Conservation (phyloP, 1,140 invertebrate genomes). For the Calephelis virginiensis region DNA sequence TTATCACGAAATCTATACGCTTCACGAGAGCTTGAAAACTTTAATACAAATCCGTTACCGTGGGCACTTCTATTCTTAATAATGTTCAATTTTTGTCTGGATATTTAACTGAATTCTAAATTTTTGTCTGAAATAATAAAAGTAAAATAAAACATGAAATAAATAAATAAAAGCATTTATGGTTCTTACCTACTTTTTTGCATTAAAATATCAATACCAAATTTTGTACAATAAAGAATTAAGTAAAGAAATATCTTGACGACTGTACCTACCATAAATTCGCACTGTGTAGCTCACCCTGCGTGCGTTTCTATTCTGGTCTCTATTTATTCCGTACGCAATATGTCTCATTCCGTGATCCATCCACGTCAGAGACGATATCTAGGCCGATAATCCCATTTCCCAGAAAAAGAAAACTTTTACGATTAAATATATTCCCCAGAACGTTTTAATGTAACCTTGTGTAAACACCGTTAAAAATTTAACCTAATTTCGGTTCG, state of each 20-base stretch:
- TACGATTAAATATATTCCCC: conserved; percentile 22
- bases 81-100: too few species aligned
- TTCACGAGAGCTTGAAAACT: too few species aligned
- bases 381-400: conserved; percentile 32
- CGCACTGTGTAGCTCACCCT: conserved; percentile 8
- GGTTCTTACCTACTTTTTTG: too few species aligned
- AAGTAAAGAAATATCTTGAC: not conserved
- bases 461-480: not conserved
- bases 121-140: too few species aligned
- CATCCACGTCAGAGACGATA: conserved; percentile 24
- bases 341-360: conserved; percentile 38
- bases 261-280: not conserved
- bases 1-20: too few species aligned
- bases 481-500: not conserved
- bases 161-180: too few species aligned
- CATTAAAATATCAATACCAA: too few species aligned
- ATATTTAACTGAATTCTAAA: too few species aligned
- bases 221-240: too few species aligned
- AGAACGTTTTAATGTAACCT: conserved; percentile 1
- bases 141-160: too few species aligned
- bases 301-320: conserved; percentile 25
- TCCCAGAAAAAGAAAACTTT: conserved; percentile 27
- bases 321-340: conserved; percentile 39
- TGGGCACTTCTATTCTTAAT: too few species aligned
- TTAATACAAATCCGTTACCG: too few species aligned